Conservation (phyloP, 2,113 vertebrate species). For the Corythaixoides concolor region DNA sequence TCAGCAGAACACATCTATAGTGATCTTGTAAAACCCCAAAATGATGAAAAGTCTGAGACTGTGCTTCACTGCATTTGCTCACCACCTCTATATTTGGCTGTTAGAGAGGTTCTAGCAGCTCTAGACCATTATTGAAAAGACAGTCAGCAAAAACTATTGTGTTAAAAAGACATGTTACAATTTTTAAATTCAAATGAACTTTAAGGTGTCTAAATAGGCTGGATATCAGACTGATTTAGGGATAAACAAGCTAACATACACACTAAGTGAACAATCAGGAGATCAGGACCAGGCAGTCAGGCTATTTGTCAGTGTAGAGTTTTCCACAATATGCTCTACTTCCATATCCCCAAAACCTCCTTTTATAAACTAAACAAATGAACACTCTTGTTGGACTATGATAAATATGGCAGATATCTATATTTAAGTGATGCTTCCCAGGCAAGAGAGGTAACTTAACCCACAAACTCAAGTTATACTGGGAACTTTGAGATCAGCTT, state of each 20-base stretch:
- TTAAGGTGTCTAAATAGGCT: background rate
- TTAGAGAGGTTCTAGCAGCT: background rate
- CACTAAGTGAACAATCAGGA: background rate
- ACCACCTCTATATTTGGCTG: rapidly evolving
- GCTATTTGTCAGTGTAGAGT: background rate
- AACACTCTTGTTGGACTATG: background rate
- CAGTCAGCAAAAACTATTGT: background rate
- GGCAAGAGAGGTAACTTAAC: background rate
- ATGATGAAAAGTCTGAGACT: background rate
- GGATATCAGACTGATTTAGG: background rate
- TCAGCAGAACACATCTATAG: background rate
- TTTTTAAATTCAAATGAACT: background rate
- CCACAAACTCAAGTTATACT: background rate
- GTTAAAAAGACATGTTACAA: background rate
- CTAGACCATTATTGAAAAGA: background rate
- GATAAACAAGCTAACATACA: background rate
- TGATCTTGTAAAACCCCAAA: background rate
- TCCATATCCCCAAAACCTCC: background rate
- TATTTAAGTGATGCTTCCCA: background rate
- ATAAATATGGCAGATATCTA: background rate
- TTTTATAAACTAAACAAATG: background rate
- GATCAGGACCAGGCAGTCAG: background rate
- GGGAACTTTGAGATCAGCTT: background rate
- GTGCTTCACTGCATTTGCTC: background rate
- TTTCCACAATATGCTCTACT: background rate